These are phyloP conservation scores for Cassiopea xamachana DNA, from an alignment of 30 jellyfish, hydroid and myxozoan genomes.

Conservation along the genomic window DNA sequence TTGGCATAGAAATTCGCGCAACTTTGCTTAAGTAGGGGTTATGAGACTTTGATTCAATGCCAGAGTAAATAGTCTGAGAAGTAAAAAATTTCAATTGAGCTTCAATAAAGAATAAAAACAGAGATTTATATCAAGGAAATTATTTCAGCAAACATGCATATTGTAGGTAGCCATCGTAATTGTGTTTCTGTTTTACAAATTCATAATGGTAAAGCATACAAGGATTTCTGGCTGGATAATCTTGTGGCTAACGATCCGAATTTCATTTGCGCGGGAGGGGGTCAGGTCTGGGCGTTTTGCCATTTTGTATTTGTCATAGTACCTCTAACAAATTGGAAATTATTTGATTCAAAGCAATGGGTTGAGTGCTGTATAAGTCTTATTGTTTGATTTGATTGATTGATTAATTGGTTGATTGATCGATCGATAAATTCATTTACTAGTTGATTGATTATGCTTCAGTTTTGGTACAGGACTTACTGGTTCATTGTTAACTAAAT, in stretches of 20 bases:
- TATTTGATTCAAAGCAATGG: no score
- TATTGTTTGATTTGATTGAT: no score
- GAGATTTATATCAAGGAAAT: slow-evolving; percentile 8
- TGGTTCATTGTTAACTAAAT: no score
- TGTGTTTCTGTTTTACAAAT: background rate
- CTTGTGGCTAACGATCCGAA: background rate
- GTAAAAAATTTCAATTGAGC: background rate
- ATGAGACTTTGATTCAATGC: background rate
- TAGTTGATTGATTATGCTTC: no score
- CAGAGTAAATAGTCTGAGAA: background rate
- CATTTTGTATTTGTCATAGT: no score
- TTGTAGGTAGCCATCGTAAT: background rate
- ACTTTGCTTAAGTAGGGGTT: background rate
- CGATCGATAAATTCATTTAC: no score
- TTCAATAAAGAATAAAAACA: background rate
- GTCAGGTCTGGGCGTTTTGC: no score
- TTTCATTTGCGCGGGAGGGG: no score
- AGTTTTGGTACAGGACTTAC: no score
- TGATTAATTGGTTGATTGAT: no score
- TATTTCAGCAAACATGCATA: background rate
- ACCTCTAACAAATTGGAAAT: no score
- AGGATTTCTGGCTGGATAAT: background rate
- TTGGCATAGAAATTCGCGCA: background rate
- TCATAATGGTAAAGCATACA: background rate
- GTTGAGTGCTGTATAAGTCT: no score